A percentile compares a stretch with the other conserved stretches of the same genome.
These are phyloP conservation scores for Monopterus albus DNA, from an alignment of 2,113 vertebrate species.

Conservation along the genomic window DNA sequence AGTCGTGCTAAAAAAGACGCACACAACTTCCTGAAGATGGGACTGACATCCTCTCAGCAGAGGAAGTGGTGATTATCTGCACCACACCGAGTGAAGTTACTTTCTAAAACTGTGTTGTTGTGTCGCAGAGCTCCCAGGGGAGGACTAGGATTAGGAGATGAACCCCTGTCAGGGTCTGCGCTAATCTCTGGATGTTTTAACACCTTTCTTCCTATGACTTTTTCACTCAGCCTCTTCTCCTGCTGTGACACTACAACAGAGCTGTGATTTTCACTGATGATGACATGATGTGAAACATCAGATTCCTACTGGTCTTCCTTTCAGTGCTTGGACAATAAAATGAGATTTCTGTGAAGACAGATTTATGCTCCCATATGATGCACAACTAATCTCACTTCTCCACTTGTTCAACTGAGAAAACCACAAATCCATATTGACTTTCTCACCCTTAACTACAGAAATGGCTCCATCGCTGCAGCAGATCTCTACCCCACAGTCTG, in stretches of 20 bases:
- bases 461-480: no score
- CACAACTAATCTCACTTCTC: background rate
- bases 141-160: slow-evolving; percentile 27
- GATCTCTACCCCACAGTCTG: slow-evolving; percentile 5
- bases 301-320: slow-evolving; percentile 11
- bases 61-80: slow-evolving; percentile 57
- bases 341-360: slow-evolving; percentile 1
- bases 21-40: background rate
- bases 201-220: slow-evolving; percentile 28
- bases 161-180: slow-evolving; percentile 13
- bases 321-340: slow-evolving; percentile 29
- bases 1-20: background rate
- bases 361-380: background rate
- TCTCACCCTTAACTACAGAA: no score
- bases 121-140: background rate
- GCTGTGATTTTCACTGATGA: slow-evolving; percentile 7
- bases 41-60: slow-evolving; percentile 50
- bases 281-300: slow-evolving; percentile 22
- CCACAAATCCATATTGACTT: slow-evolving; percentile 11
- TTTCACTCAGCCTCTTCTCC: slow-evolving; percentile 15
- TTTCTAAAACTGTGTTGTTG: slow-evolving; percentile 36
- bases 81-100: slow-evolving; percentile 24
- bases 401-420: background rate
- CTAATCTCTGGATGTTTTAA: slow-evolving; percentile 46
- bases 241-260: background rate